These are phyloP conservation scores for Drosophila auraria DNA, from an alignment of 1,140 invertebrate genomes.

Conservation along the genomic window DNA sequence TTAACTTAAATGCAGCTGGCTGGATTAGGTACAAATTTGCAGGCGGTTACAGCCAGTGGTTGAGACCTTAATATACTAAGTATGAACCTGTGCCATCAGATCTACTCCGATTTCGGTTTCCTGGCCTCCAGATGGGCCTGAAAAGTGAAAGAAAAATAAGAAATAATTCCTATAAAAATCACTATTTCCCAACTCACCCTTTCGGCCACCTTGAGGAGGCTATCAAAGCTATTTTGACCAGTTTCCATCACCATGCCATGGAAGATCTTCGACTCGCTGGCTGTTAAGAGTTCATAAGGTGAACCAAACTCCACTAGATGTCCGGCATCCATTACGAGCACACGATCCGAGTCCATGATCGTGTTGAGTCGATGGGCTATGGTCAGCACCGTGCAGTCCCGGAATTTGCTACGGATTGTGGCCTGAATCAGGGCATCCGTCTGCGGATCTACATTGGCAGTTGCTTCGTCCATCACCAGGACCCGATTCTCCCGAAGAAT, in stretches of 20 bases:
- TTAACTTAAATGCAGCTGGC: slow-evolving; percentile 58
- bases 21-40: slow-evolving; percentile 80
- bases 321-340: slow-evolving; percentile 63
- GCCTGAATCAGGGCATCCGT: slow-evolving; percentile 90
- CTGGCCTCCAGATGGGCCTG: slow-evolving; percentile 47
- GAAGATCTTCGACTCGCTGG: slow-evolving; percentile 84
- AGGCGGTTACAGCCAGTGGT: slow-evolving; percentile 16
- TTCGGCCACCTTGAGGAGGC: slow-evolving; percentile 87
- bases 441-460: slow-evolving; percentile 87
- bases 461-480: slow-evolving; percentile 87
- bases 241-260: slow-evolving; percentile 88
- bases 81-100: background rate
- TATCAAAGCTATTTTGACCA: slow-evolving; percentile 87
- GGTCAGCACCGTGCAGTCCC: slow-evolving; percentile 59
- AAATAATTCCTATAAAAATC: background rate
- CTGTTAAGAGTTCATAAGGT: slow-evolving; percentile 87
- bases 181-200: slow-evolving; percentile 66
- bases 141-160: background rate
- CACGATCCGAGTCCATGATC: slow-evolving; percentile 67
- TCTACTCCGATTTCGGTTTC: slow-evolving; percentile 57
- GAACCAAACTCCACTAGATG: slow-evolving; percentile 78
- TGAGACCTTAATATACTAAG: slow-evolving; percentile 22
- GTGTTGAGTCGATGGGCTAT: slow-evolving; percentile 67
- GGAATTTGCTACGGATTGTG: slow-evolving; percentile 85
- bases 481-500: slow-evolving; percentile 90